Conservation (phyloP, 1,140 invertebrate species). For the Dendrolimus punctatus region DNA sequence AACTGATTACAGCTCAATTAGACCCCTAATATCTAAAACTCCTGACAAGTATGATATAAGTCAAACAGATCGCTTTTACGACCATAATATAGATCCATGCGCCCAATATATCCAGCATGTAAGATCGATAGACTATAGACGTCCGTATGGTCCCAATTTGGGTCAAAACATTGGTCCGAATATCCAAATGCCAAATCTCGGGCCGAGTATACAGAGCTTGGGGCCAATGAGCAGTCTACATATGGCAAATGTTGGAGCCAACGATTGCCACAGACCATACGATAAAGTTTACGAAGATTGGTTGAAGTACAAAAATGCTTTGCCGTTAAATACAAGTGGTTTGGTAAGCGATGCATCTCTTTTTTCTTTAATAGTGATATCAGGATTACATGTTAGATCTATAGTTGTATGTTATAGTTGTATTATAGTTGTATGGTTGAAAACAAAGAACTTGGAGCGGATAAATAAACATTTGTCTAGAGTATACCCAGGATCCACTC, state of each 20-base stretch:
- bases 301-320: conserved; percentile 62
- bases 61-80: conserved; percentile 39
- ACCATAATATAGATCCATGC: conserved; percentile 40
- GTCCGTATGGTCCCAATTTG: conserved; percentile 18
- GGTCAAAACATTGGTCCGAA: conserved; percentile 21
- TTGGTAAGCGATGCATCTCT: conserved; percentile 42
- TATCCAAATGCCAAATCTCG: conserved; percentile 35
- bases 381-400: no score
- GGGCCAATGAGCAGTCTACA: conserved; percentile 36
- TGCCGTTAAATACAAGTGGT: conserved; percentile 54
- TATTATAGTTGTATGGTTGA: no score
- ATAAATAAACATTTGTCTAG: no score
- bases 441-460: no score
- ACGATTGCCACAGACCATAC: conserved; percentile 46
- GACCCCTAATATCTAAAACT: conserved; percentile 45
- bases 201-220: conserved; percentile 40
- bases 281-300: conserved; percentile 63
- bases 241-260: conserved; percentile 42
- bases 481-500: no score
- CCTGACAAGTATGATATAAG: conserved; percentile 49
- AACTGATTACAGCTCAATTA: conserved; percentile 52
- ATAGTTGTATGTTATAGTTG: no score
- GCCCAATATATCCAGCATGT: conserved; percentile 49
- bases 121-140: conserved; percentile 36
- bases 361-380: conserved; percentile 1